Conservation (phyloP, 1,140 invertebrate genomes). For the Teleopsis dalmanni region DNA sequence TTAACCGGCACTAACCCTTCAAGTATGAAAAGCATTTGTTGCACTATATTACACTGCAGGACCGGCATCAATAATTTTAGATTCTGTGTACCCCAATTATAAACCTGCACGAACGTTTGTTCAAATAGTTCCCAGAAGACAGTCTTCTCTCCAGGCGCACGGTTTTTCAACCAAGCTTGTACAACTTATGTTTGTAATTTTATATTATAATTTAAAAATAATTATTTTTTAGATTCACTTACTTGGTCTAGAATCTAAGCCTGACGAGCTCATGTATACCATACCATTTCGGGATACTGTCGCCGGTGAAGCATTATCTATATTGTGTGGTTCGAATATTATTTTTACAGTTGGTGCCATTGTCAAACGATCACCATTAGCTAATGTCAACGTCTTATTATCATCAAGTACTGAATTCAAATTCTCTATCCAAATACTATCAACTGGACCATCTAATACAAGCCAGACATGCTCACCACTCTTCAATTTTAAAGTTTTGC, state of each 20-base stretch:
- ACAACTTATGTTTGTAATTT: constrained; percentile 40
- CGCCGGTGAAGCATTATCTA: constrained; percentile 92
- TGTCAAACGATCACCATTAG: constrained; percentile 86
- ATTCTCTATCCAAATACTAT: constrained; percentile 97
- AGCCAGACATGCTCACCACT: constrained; percentile 84
- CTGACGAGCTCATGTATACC: constrained; percentile 97
- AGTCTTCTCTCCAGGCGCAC: constrained; percentile 62
- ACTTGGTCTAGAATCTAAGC: constrained; percentile 82
- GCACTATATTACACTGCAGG: constrained; percentile 83
- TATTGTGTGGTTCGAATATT: constrained; percentile 94
- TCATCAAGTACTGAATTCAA: constrained; percentile 93
- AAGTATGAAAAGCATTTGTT: constrained; percentile 71
- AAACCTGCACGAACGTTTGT: constrained; percentile 67
- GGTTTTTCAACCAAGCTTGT: constrained; percentile 73
- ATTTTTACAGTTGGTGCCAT: constrained; percentile 92
- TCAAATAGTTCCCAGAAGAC: constrained; percentile 74
- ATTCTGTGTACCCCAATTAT: constrained; percentile 78
- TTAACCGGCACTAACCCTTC: constrained; percentile 75
- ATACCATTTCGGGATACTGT: constrained; percentile 94
- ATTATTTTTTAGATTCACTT: constrained; percentile 6
- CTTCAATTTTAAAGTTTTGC: constrained; percentile 85
- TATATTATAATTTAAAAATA: neutral
- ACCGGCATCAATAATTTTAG: constrained; percentile 76
- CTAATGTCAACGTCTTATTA: constrained; percentile 87
- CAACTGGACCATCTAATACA: constrained; percentile 90